Evolutionary conservation across 2,113 vertebrate species (phyloP), one percentile per base, ranked within the genome.

Genomic region (Recurvirostra avosetta): DNA sequence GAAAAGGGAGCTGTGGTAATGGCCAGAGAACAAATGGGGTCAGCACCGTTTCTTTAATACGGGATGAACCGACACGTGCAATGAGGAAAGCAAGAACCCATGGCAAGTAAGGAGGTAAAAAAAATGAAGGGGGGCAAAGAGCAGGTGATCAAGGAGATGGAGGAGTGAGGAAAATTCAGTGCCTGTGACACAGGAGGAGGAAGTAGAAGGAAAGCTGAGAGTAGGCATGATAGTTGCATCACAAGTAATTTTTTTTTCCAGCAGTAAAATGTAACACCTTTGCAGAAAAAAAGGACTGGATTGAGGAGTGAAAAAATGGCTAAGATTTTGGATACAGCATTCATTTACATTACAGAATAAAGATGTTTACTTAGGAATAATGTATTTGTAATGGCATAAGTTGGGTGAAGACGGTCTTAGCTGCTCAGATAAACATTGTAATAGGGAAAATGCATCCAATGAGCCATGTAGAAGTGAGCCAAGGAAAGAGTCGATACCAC

Each of bases 61-160:
- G 17, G 41, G 29, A 43, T 50, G 29, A 67, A 91, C 27, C 0
- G 0, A 38, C 5, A 1, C 0, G 2, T 43, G 36, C 66, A 43
- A 40, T 2, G 23, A 90, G 53, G 75, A 78, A 88, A 49, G n/a
- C 15, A 68, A 59, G 47, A 75, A 26, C 2, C 11, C 20, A 26
- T 0, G 0, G 45, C 38, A 14, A 86, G 19, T 3, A 52, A 66
- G 16, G n/a, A 62, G 20, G 12, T 17, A 50, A 38, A 8, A 86
- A 30, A 79, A 63, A 56, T 2, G 5, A 68, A 68, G 22, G 2
- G 2, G 3, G 15, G 11, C 5, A 59, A 70, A 30, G 5, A 77
- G 56, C 4, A 36, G 30, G 50, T 45, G 36, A 56, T 34, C 12
- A 36, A 22, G 12, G 43, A 92, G 43, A 16, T 12, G n/a, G 36